A percentile compares a stretch with the other conserved stretches of the same genome.
phyloP scores from a whole-genome alignment of 2,888 invertebrate genomes.

The Ctenicera cuprea region DNA sequence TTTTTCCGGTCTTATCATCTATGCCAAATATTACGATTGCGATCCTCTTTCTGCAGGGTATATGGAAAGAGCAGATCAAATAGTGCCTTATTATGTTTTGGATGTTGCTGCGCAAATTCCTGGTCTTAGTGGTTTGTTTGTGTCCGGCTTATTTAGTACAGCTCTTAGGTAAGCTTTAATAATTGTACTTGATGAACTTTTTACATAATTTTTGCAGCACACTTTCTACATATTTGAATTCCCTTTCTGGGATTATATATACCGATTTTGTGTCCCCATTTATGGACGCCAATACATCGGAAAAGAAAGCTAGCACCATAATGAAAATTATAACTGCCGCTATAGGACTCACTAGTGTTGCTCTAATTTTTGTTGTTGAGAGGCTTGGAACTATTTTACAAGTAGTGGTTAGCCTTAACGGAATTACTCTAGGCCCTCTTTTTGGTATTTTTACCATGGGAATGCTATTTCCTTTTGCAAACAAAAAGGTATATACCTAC shows the following conservation, averaged over 20 bases:
- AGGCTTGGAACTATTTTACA: constrained; percentile 80
- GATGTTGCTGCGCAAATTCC: constrained; percentile 78
- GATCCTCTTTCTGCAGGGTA: constrained; percentile 78
- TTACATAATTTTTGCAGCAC: constrained; percentile 72
- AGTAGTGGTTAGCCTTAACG: constrained; percentile 77
- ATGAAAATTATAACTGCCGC: constrained; percentile 76
- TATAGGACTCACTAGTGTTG: constrained; percentile 74
- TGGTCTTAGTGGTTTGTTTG: constrained; percentile 84
- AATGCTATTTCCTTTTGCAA: constrained; percentile 79
- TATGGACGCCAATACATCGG: constrained; percentile 73
- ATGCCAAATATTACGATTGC: constrained; percentile 79
- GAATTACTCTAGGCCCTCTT: constrained; percentile 79
- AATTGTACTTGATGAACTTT: constrained; percentile 42
- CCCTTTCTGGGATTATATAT: constrained; percentile 77
- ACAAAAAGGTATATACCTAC: constrained; percentile 75
- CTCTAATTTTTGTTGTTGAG: constrained; percentile 76
- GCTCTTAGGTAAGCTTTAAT: constrained; percentile 75
- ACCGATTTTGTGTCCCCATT: constrained; percentile 77
- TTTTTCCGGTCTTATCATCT: constrained; percentile 77
- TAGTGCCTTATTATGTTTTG: constrained; percentile 82
- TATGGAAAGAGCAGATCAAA: constrained; percentile 74
- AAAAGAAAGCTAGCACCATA: constrained; percentile 74
- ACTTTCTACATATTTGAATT: constrained; percentile 77
- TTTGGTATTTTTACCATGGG: constrained; percentile 81
- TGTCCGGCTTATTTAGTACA: constrained; percentile 84